Evolutionary conservation across 2,888 invertebrate species (phyloP).

Genomic region (Hetaerina titia): DNA sequence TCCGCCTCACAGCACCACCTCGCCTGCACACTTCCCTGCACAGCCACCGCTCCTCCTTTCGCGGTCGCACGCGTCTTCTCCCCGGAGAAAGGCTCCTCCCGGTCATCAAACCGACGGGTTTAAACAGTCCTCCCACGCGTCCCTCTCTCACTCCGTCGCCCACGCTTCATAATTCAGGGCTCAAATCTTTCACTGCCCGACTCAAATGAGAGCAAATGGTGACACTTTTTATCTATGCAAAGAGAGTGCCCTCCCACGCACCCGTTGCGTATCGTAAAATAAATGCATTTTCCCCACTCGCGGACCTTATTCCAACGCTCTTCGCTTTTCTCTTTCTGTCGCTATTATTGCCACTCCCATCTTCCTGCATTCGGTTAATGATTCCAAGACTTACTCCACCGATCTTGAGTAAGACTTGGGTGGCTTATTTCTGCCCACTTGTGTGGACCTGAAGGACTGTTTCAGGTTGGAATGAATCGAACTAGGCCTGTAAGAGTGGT

Average conservation of each 20-base stretch:
- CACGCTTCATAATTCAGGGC: background rate
- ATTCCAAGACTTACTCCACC: background rate
- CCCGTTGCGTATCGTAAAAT: background rate
- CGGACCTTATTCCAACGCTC: background rate
- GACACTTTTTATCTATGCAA: background rate
- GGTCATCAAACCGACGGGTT: background rate
- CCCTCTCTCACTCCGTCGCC: background rate
- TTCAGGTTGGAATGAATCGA: background rate
- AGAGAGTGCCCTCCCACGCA: background rate
- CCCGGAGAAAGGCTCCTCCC: no score
- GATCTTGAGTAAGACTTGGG: background rate
- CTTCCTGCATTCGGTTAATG: background rate
- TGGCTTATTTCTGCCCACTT: background rate
- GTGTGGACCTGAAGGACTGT: background rate
- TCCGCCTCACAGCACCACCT: background rate
- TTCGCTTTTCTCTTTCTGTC: background rate
- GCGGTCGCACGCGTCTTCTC: no score
- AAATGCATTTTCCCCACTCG: background rate
- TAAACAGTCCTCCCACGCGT: background rate
- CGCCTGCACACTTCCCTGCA: background rate
- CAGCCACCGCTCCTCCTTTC: background rate
- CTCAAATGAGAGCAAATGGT: constrained; percentile 1
- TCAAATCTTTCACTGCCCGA: background rate
- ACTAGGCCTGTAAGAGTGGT: background rate
- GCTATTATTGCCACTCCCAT: background rate